A percentile compares a stretch with the other conserved stretches of the same genome.
Evolutionary conservation across 2,113 vertebrate species (phyloP).

Genomic region (Apteryx owenii): DNA sequence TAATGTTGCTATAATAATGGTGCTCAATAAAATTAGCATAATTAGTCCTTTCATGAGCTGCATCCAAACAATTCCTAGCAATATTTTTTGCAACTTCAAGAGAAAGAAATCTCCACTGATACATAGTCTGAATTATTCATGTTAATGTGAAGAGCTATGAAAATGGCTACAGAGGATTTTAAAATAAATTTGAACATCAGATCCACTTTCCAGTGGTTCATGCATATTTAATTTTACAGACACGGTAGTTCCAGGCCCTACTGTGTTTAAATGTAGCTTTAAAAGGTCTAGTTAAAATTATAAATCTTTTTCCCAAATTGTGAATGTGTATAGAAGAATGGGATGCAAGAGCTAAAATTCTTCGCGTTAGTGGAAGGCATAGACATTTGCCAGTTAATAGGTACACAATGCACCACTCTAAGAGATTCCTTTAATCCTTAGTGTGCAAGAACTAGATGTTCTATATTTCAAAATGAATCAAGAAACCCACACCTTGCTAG

Average conservation of each 20-base stretch:
- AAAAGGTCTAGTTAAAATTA: neutral
- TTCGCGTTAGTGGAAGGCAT: neutral
- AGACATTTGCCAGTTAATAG: neutral
- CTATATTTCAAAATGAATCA: neutral
- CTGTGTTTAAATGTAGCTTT: neutral
- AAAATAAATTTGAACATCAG: neutral
- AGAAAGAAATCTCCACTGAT: neutral
- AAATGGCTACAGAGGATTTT: neutral
- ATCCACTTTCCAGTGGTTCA: neutral
- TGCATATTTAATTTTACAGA: neutral
- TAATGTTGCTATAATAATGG: neutral
- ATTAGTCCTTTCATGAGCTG: neutral
- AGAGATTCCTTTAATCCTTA: neutral
- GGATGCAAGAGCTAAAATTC: neutral
- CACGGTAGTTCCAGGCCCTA: neutral
- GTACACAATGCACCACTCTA: neutral
- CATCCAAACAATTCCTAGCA: neutral
- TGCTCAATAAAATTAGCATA: neutral
- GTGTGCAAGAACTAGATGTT: neutral
- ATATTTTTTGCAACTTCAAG: neutral
- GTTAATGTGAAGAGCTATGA: neutral
- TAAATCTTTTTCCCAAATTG: neutral
- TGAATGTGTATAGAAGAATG: neutral
- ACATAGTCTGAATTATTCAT: neutral
- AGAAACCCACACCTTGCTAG: neutral